A percentile compares a stretch with the other conserved stretches of the same genome.
Conservation (phyloP, 2,113 vertebrate species). For the Butorides virescens region DNA sequence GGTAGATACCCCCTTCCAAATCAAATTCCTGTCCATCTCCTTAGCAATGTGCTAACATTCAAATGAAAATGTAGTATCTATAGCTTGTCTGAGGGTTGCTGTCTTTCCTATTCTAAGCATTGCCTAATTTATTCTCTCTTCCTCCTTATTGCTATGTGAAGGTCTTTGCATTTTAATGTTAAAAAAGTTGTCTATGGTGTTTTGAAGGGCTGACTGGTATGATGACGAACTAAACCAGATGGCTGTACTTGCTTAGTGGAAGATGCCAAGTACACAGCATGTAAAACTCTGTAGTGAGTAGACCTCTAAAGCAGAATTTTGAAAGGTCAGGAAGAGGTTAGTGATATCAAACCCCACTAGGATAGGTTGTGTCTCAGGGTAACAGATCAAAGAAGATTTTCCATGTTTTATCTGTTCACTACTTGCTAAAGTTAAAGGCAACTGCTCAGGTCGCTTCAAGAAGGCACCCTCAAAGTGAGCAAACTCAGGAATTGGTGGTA, state of each 20-base stretch:
- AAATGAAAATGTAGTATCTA: background rate
- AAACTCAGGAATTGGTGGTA: background rate
- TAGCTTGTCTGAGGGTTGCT: constrained; percentile 10
- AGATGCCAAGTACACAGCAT: background rate
- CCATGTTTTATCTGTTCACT: background rate
- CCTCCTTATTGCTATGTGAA: background rate
- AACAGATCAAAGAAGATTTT: background rate
- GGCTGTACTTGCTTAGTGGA: background rate
- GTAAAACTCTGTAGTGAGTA: background rate
- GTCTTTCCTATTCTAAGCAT: constrained; percentile 4
- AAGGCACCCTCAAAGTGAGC: background rate
- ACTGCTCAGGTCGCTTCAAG: background rate
- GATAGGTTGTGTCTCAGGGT: background rate
- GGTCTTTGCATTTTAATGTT: constrained; percentile 12
- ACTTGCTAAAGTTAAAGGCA: background rate
- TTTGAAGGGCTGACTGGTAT: background rate
- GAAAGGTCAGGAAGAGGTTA: background rate
- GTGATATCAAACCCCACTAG: background rate
- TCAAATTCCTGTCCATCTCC: constrained; percentile 4
- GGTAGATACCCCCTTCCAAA: background rate
- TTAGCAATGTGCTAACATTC: background rate
- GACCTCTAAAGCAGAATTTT: background rate
- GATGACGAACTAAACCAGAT: background rate
- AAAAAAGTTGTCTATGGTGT: background rate
- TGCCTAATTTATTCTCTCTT: constrained; percentile 23